Conservation (phyloP, 1,140 invertebrate genomes). For the Chelonus insularis region DNA sequence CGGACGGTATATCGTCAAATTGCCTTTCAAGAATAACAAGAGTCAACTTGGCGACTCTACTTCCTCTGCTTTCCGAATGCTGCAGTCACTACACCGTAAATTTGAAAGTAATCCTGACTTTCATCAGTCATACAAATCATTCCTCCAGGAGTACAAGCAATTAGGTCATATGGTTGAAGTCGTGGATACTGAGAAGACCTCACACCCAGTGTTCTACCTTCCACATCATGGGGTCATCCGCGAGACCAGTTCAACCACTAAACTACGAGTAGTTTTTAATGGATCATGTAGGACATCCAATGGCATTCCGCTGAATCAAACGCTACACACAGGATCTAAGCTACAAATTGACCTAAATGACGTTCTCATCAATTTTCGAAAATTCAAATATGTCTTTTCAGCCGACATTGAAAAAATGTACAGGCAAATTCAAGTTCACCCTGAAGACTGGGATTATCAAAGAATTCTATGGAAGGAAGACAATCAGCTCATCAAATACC, state of each 20-base stretch:
- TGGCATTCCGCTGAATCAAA: conserved; percentile 42
- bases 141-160: conserved; percentile 32
- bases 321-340: conserved; percentile 23
- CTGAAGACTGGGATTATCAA: conserved; percentile 38
- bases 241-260: conserved; percentile 37
- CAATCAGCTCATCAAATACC: conserved; percentile 29
- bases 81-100: background rate
- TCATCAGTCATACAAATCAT: conserved; percentile 23
- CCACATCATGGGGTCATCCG: conserved; percentile 42
- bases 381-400: conserved; percentile 10
- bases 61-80: background rate
- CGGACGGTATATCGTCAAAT: conserved; percentile 32
- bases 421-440: conserved; percentile 39
- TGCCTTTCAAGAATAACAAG: conserved; percentile 26
- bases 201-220: conserved; percentile 35
- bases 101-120: too few species aligned
- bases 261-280: conserved; percentile 48
- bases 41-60: background rate
- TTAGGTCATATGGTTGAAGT: conserved; percentile 31
- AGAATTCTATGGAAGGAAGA: conserved; percentile 36
- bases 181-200: background rate
- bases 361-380: conserved; percentile 12
- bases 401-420: conserved; percentile 28
- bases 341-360: conserved; percentile 14
- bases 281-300: conserved; percentile 40